Evolutionary conservation across 1,140 invertebrate genomes (phyloP), one percentile per base, ranked within the genome.

Genomic region (Trichonephila inaurata): DNA sequence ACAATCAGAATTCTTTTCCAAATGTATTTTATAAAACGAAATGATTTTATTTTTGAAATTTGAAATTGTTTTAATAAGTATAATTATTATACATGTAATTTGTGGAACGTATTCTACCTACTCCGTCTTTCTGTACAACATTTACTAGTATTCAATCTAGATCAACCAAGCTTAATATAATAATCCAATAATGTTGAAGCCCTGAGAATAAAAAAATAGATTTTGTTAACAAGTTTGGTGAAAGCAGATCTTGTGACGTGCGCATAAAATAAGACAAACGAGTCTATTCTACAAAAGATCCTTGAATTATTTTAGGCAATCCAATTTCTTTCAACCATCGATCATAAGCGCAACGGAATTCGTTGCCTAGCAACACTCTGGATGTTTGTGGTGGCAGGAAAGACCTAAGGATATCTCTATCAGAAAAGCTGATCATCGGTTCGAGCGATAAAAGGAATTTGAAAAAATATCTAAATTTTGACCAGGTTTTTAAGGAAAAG

Each of bases 281-380:
- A 19, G 16, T 62, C 12, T 62, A 16, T 62, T 62, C 16, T 62
- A 5, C 3, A 77, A 77, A 3, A 33, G 16, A 77, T 4, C 16
- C 8, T 18, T 18, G 10, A 77, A 77, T 40, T 85, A 61, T 61
- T 60, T 85, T 8, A 18, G 51, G 6, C 82, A 16, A 82, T 60
- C n/a, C 58, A 12, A 85, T 60, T 12, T 88, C 61, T 88, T 83
- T 83, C 10, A 12, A 21, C 51, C 21, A 83, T 51, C 24, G 81
- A 83, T 83, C 44, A 83, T 8, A 83, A 58, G 64, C 61, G 61
- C 69, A 82, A 82, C 66, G 21, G 89, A 77, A 81, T 21, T 51
- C 7, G 89, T 91, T 24, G 44, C 89, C 3, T 91, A 91, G 89
- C 89, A 91, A 91, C 89, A 8, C 14, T 33, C 14, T 33, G 5